Evolutionary conservation across 2,797 vertebrate genomes (phyloP).

Genomic region (Xenentodon cancila): DNA sequence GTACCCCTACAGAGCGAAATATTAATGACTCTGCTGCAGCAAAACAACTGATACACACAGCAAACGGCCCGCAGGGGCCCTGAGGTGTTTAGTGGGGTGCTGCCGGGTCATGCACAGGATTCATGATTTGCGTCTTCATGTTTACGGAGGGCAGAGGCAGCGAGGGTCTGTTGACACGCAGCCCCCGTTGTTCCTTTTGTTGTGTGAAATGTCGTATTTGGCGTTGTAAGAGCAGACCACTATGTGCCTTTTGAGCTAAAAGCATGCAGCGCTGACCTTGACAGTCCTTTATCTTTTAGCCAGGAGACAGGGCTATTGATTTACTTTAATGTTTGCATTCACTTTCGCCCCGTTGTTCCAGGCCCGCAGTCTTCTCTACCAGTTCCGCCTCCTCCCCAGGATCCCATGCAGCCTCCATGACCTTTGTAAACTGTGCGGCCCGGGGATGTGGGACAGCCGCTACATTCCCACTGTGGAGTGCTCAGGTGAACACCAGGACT

Average conservation of each 20-base stretch:
- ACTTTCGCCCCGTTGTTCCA: constrained; percentile 55
- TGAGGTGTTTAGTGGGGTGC: constrained; percentile 39
- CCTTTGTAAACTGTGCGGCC: constrained; percentile 94
- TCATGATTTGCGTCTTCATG: constrained; percentile 71
- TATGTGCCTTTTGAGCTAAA: constrained; percentile 31
- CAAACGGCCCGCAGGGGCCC: constrained; percentile 48
- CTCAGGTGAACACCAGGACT: constrained; percentile 90
- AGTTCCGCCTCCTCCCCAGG: constrained; percentile 93
- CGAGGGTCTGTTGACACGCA: constrained; percentile 57
- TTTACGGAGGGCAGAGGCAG: constrained; percentile 74
- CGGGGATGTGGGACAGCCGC: constrained; percentile 99
- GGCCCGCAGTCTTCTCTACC: constrained; percentile 97
- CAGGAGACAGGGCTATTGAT: constrained; percentile 26
- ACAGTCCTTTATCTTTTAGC: constrained; percentile 39
- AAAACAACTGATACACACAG: not conserved
- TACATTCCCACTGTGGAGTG: constrained; percentile 97
- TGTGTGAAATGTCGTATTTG: constrained; percentile 41
- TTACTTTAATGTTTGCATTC: constrained; percentile 43
- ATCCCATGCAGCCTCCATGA: constrained; percentile 97
- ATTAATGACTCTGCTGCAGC: not conserved
- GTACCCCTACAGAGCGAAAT: not conserved
- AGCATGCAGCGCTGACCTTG: constrained; percentile 40
- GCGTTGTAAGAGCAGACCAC: constrained; percentile 18
- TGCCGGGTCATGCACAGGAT: constrained; percentile 51
- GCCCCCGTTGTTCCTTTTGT: constrained; percentile 38